A percentile compares a stretch with the other conserved stretches of the same genome.
Evolutionary conservation across 2,797 vertebrate species (phyloP).

Genomic region (Chelidonichthys spinosus): DNA sequence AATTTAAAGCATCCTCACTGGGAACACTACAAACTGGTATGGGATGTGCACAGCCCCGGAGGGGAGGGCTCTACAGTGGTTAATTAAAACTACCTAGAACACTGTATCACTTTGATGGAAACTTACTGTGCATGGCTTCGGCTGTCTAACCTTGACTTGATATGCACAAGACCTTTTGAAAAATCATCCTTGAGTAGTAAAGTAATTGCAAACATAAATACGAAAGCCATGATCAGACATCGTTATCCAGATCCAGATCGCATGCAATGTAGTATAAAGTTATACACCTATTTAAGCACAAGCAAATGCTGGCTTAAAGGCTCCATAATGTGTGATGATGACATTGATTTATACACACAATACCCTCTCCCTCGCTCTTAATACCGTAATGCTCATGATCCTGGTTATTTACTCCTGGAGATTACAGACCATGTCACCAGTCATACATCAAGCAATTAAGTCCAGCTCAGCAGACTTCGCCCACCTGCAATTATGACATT

Average conservation of each 20-base stretch:
- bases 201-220: neutral
- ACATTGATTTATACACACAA: conserved; percentile 7
- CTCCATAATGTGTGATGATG: neutral
- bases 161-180: neutral
- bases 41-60: neutral
- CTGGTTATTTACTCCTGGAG: conserved; percentile 26
- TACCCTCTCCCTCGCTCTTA: neutral
- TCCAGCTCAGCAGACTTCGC: conserved; percentile 14
- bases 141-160: neutral
- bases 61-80: too few species aligned
- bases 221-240: neutral
- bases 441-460: conserved; percentile 27
- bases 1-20: neutral
- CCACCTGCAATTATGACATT: conserved; percentile 26
- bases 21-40: neutral
- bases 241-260: neutral
- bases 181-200: neutral
- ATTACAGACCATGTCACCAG: conserved; percentile 27
- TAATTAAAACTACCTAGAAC: neutral
- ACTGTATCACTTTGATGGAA: neutral
- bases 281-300: neutral
- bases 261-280: neutral
- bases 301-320: conserved; percentile 1
- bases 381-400: neutral
- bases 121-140: neutral